Evolutionary conservation across 1,140 invertebrate species (phyloP).

Genomic region (Drosophila orena): DNA sequence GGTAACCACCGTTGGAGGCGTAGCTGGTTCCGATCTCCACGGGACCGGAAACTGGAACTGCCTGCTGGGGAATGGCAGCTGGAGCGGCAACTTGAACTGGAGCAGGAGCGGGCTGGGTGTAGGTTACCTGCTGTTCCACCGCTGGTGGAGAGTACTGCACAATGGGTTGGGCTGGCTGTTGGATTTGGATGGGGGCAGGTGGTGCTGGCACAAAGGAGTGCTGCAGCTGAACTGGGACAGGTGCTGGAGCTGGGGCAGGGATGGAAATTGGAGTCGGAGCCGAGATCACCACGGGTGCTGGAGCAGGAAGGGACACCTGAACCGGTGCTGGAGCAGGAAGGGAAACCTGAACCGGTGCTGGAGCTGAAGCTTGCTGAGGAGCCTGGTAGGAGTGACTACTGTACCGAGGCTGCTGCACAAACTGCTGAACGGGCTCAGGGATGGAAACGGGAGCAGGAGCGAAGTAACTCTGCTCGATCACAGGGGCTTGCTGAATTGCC

Average conservation of each 20-base stretch:
- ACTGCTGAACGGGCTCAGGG: conserved; percentile 27
- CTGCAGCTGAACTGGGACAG: conserved; percentile 1
- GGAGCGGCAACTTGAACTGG: background rate
- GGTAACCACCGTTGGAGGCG: conserved; percentile 68
- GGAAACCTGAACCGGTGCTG: conserved; percentile 13
- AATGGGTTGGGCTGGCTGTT: conserved; percentile 8
- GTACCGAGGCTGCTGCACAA: conserved; percentile 32
- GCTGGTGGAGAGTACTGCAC: conserved; percentile 1
- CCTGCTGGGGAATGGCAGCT: background rate
- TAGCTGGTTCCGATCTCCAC: conserved; percentile 55
- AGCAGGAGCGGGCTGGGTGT: conserved; percentile 28
- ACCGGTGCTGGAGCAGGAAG: conserved; percentile 26
- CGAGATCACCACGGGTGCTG: background rate
- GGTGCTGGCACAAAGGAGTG: conserved; percentile 5
- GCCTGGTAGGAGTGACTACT: conserved; percentile 47
- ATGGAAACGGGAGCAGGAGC: conserved; percentile 16
- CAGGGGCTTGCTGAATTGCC: background rate
- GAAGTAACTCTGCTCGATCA: conserved; percentile 18
- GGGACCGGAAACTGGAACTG: background rate
- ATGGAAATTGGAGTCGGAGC: background rate
- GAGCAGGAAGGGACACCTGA: conserved; percentile 3
- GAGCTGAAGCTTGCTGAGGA: conserved; percentile 19
- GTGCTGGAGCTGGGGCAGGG: background rate
- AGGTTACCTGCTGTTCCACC: conserved; percentile 41
- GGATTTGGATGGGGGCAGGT: conserved; percentile 1